Conservation (phyloP, 92 coral and sea anemone species). For the Bergia puertoricense region DNA sequence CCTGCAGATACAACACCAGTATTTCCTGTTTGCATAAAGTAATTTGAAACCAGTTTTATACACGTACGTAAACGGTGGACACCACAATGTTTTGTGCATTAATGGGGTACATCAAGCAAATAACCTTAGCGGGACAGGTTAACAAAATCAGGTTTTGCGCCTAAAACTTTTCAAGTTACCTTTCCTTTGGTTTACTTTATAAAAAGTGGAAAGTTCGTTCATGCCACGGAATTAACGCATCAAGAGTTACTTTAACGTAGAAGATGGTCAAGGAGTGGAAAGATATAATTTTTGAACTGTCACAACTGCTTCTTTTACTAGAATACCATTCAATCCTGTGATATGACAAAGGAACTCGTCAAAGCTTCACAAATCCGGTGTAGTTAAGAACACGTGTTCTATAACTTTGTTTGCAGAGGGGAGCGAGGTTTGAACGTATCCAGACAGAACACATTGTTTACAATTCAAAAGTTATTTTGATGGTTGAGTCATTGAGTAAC, state of each 20-base stretch:
- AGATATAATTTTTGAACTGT: background rate
- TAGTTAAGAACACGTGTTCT: background rate
- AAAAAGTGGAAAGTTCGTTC: background rate
- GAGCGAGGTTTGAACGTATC: too few species aligned
- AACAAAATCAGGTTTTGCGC: background rate
- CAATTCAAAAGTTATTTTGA: too few species aligned
- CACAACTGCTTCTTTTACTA: background rate
- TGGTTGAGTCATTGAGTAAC: too few species aligned
- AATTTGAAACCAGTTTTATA: background rate
- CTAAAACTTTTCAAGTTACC: too few species aligned
- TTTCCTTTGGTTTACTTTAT: too few species aligned
- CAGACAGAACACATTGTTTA: too few species aligned
- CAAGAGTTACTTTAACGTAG: background rate
- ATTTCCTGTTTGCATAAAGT: background rate
- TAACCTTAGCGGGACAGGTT: background rate
- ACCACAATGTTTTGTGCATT: background rate
- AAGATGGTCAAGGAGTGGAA: background rate
- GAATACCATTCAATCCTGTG: background rate
- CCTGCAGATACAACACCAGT: constrained; percentile 36
- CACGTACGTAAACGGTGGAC: background rate
- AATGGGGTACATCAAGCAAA: background rate
- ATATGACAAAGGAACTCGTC: background rate
- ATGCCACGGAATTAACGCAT: background rate
- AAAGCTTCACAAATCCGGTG: background rate
- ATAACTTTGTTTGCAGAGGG: too few species aligned